Percentiles rank a stretch among this genome's conserved stretches.
phyloP scores from a whole-genome alignment of 2,888 invertebrate genomes.

The Melanotus villosus region DNA sequence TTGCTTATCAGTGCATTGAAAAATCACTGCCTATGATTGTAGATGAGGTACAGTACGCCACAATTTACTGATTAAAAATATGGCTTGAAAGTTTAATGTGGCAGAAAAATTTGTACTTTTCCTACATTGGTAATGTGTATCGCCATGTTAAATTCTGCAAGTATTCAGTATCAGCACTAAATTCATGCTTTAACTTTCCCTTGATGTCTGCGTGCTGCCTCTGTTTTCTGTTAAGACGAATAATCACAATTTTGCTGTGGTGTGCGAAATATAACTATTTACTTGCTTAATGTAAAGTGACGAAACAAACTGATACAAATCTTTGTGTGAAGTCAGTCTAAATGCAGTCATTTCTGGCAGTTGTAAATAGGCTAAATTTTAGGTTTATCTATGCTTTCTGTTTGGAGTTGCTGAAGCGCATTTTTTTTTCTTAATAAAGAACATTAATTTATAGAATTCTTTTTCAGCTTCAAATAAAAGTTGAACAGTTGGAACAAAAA shows the following conservation, averaged over 20 bases:
- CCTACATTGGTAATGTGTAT: not conserved
- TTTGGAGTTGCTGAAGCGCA: not conserved
- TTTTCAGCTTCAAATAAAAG: slow-evolving; percentile 55
- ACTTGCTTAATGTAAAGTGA: too few relatives aligned
- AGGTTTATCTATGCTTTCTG: not conserved
- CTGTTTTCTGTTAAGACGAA: too few relatives aligned
- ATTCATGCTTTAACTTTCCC: not conserved
- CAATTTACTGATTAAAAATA: not conserved
- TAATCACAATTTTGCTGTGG: too few relatives aligned
- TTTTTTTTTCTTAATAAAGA: too few relatives aligned
- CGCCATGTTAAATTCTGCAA: not conserved
- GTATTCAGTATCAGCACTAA: not conserved
- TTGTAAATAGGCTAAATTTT: not conserved
- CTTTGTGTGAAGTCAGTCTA: too few relatives aligned
- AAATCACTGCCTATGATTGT: slow-evolving; percentile 77
- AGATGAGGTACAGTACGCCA: slow-evolving; percentile 72
- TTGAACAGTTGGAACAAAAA: slow-evolving; percentile 57
- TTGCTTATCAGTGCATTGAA: slow-evolving; percentile 80
- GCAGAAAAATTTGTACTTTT: too few relatives aligned
- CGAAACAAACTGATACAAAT: too few relatives aligned
- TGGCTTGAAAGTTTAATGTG: slow-evolving; percentile 2
- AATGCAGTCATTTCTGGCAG: not conserved
- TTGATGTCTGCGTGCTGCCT: too few relatives aligned
- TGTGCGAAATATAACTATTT: too few relatives aligned
- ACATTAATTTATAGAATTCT: not conserved